These are phyloP conservation scores for Catagonus wagneri DNA, from an alignment of 2,113 vertebrate genomes.

Conservation along the genomic window DNA sequence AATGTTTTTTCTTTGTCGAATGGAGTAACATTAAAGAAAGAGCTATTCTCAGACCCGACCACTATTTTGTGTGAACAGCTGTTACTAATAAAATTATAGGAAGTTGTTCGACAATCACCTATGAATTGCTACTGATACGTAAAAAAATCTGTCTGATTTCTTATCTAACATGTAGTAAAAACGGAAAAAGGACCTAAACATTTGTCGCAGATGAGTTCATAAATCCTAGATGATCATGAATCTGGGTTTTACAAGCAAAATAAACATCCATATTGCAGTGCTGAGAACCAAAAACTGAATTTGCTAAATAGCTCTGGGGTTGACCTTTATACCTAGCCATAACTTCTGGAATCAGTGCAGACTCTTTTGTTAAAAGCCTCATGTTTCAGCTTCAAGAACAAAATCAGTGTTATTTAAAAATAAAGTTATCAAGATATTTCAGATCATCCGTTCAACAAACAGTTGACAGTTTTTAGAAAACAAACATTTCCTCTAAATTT, in stretches of 20 bases:
- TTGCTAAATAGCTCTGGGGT: not conserved
- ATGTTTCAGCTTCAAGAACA: slow-evolving; percentile 62
- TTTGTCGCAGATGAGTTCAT: slow-evolving; percentile 20
- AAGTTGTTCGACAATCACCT: slow-evolving; percentile 53
- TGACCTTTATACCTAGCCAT: not conserved
- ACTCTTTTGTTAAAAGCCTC: slow-evolving; percentile 44
- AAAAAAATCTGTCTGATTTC: slow-evolving; percentile 49
- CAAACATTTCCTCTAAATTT: slow-evolving; percentile 15
- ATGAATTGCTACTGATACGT: slow-evolving; percentile 70
- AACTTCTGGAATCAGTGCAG: slow-evolving; percentile 21
- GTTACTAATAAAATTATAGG: slow-evolving; percentile 75
- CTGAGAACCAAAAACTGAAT: not conserved
- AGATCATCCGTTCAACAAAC: slow-evolving; percentile 10
- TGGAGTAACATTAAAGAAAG: slow-evolving; percentile 48
- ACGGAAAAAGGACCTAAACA: not conserved
- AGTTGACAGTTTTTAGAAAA: slow-evolving; percentile 45
- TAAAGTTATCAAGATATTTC: slow-evolving; percentile 44
- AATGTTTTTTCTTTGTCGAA: slow-evolving; percentile 49
- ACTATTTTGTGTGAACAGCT: slow-evolving; percentile 62
- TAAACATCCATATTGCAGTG: not conserved
- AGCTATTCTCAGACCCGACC: slow-evolving; percentile 45
- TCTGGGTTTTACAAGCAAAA: not conserved
- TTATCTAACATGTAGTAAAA: not conserved
- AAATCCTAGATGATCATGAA: not conserved
- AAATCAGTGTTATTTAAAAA: slow-evolving; percentile 37